Conservation (phyloP, 2,797 vertebrate genomes). For the Tinamus major region DNA sequence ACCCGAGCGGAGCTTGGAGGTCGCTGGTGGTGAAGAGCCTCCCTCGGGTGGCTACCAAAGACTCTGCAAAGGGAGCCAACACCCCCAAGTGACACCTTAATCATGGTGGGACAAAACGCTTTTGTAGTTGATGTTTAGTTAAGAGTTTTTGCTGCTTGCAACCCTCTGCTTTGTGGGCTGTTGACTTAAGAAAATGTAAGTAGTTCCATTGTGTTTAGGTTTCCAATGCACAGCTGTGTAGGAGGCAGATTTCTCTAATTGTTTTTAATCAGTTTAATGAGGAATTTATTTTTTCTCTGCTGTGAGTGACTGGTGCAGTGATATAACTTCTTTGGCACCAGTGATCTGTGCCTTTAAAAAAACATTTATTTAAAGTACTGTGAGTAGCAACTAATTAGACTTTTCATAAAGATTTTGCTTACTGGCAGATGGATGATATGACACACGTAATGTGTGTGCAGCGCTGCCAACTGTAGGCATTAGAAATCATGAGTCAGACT, state of each 20-base stretch:
- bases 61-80: not conserved
- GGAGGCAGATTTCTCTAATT: constrained; percentile 30
- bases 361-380: not conserved
- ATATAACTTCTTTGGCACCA: constrained; percentile 4
- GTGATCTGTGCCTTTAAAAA: not conserved
- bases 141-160: not conserved
- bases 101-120: not conserved
- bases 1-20: not conserved
- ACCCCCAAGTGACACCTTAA: not conserved
- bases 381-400: constrained; percentile 25
- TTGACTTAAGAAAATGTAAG: not conserved
- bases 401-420: constrained; percentile 26
- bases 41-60: fast-evolving
- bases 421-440: constrained; percentile 61
- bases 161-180: constrained; percentile 48
- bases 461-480: constrained; percentile 46
- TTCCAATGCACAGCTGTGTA: constrained; percentile 15
- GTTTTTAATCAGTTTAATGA: constrained; percentile 32
- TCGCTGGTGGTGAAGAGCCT: not conserved
- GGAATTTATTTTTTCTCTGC: constrained; percentile 30
- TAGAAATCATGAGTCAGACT: constrained; percentile 67
- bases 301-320: constrained; percentile 25
- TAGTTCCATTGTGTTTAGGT: not conserved
- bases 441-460: constrained; percentile 49
- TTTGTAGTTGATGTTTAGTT: not conserved